A percentile compares a stretch with the other conserved stretches of the same genome.
Conservation (phyloP, 1,140 invertebrate species). For the Drosophila paulistorum region DNA sequence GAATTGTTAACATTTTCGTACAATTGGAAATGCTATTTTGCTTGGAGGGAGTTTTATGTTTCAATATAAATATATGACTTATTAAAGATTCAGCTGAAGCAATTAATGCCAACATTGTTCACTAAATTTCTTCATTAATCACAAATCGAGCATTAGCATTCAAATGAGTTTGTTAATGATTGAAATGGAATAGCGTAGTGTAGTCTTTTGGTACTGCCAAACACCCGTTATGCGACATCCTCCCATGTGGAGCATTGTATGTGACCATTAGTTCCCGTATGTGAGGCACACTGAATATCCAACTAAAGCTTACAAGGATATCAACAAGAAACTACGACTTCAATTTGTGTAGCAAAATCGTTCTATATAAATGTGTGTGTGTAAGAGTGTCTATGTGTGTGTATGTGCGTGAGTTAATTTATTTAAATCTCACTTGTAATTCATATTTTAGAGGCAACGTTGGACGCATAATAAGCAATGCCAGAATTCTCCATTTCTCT, state of each 20-base stretch:
- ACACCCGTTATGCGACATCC: background rate
- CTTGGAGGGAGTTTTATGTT: too few relatives aligned
- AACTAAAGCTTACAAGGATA: slow-evolving; percentile 11
- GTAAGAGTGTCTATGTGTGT: background rate
- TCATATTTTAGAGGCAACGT: slow-evolving; percentile 71
- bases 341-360: slow-evolving; percentile 14
- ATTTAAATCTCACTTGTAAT: slow-evolving; percentile 79
- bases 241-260: background rate
- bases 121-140: too few relatives aligned
- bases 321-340: slow-evolving; percentile 5
- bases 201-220: background rate
- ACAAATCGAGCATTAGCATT: too few relatives aligned
- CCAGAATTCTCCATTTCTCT: slow-evolving; percentile 15
- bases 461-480: slow-evolving; percentile 68
- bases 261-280: background rate
- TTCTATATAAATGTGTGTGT: background rate
- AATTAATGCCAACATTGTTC: too few relatives aligned
- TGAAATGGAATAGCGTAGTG: too few relatives aligned
- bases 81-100: background rate
- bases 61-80: too few relatives aligned
- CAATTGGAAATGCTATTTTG: too few relatives aligned
- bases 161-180: too few relatives aligned
- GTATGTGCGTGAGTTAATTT: slow-evolving; percentile 68
- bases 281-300: slow-evolving; percentile 4
- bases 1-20: too few relatives aligned